Conservation (phyloP, 2,113 vertebrate species). For the Aramus guarauna region DNA sequence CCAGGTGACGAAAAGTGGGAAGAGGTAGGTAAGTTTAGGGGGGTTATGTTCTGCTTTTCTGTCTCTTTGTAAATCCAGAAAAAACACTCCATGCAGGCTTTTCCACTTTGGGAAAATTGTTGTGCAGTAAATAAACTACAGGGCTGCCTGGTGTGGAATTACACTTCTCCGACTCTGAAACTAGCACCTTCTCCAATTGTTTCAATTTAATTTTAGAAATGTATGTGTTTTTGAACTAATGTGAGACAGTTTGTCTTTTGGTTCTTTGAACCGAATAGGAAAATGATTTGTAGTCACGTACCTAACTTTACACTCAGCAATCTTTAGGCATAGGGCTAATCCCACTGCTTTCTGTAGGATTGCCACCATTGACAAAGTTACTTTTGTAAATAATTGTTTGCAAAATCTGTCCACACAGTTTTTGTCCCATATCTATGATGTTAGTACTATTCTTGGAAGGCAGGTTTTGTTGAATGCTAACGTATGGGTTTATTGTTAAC, state of each 20-base stretch:
- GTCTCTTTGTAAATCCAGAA: background rate
- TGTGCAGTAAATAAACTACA: fast-evolving
- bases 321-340: background rate
- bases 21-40: background rate
- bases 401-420: background rate
- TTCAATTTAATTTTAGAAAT: background rate
- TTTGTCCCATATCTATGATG: background rate
- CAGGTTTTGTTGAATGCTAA: background rate
- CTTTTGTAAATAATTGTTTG: background rate
- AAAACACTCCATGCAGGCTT: background rate
- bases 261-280: background rate
- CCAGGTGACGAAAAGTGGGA: background rate
- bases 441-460: background rate
- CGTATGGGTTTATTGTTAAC: background rate
- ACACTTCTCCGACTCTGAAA: background rate
- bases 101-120: background rate
- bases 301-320: background rate
- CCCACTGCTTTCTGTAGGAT: background rate
- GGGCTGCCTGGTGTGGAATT: background rate
- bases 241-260: background rate
- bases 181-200: background rate
- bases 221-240: background rate
- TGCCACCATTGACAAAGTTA: background rate
- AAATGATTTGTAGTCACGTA: background rate
- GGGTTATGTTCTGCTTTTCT: background rate